Evolutionary conservation across 1,140 invertebrate genomes (phyloP).

Genomic region (Pogonognathellus flavescens): DNA sequence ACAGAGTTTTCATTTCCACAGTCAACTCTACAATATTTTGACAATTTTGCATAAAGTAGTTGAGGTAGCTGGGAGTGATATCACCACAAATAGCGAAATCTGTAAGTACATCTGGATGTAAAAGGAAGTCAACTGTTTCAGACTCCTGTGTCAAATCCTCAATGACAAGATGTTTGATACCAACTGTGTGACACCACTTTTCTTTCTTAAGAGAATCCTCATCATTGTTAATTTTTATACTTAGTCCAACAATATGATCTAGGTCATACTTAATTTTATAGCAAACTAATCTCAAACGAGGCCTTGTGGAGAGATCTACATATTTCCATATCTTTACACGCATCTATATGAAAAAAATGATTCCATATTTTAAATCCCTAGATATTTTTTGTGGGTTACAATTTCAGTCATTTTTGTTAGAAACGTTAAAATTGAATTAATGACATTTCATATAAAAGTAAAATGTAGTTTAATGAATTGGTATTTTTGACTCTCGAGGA

Average conservation of each 20-base stretch:
- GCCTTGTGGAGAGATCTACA: neutral
- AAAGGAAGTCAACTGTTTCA: neutral
- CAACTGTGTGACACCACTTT: neutral
- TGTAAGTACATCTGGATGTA: neutral
- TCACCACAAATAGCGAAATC: neutral
- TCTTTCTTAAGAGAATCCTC: neutral
- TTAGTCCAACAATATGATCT: neutral
- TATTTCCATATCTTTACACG: neutral
- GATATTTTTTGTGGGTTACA: too few relatives aligned
- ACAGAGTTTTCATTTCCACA: neutral
- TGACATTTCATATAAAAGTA: too few relatives aligned
- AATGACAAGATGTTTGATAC: neutral
- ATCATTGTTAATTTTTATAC: neutral
- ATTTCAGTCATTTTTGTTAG: too few relatives aligned
- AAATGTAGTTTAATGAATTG: too few relatives aligned
- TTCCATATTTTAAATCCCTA: neutral
- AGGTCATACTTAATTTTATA: neutral
- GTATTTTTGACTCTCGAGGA: too few relatives aligned
- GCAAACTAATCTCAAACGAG: neutral
- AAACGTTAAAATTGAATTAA: too few relatives aligned
- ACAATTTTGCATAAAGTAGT: neutral
- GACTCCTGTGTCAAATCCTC: neutral
- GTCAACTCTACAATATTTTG: neutral
- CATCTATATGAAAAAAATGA: neutral
- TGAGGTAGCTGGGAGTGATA: neutral